Evolutionary conservation across 2,113 vertebrate genomes (phyloP).

Genomic region (Odontophorus gujanensis): DNA sequence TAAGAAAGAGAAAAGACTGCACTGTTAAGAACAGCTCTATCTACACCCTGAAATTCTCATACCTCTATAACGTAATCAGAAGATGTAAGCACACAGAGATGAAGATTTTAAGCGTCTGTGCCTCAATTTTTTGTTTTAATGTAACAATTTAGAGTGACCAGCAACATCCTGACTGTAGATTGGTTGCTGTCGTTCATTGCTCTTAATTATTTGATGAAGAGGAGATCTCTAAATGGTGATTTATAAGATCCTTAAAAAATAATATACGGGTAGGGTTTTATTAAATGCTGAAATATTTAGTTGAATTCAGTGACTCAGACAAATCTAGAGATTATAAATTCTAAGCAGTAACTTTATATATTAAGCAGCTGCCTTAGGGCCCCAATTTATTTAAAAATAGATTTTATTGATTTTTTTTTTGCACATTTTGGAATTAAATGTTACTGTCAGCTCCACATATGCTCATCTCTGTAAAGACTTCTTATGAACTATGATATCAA

Average conservation of each 20-base stretch:
- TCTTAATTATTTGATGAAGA: slow-evolving; percentile 31
- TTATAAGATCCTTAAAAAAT: not conserved
- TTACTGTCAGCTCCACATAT: not conserved
- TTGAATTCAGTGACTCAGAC: slow-evolving; percentile 38
- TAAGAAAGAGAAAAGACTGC: not conserved
- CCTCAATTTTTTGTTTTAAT: not conserved
- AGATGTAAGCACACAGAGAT: not conserved
- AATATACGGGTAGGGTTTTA: slow-evolving; percentile 11
- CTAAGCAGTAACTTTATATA: slow-evolving; percentile 20
- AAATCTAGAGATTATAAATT: slow-evolving; percentile 35
- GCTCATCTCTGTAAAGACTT: not conserved
- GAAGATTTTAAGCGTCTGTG: not conserved
- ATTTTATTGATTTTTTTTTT: slow-evolving; percentile 29
- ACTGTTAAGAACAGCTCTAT: not conserved
- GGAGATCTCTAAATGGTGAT: not conserved
- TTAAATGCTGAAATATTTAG: slow-evolving; percentile 62
- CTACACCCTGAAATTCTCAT: not conserved
- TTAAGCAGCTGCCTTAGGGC: slow-evolving; percentile 51
- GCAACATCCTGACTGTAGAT: not conserved
- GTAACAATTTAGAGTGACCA: not conserved
- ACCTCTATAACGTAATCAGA: not conserved
- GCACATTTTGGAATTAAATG: slow-evolving; percentile 28
- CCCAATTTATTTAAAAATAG: slow-evolving; percentile 45
- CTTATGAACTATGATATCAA: not conserved
- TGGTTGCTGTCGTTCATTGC: not conserved